These are phyloP conservation scores for Antennarius striatus DNA, from an alignment of 2,113 vertebrate species.

Conservation along the genomic window DNA sequence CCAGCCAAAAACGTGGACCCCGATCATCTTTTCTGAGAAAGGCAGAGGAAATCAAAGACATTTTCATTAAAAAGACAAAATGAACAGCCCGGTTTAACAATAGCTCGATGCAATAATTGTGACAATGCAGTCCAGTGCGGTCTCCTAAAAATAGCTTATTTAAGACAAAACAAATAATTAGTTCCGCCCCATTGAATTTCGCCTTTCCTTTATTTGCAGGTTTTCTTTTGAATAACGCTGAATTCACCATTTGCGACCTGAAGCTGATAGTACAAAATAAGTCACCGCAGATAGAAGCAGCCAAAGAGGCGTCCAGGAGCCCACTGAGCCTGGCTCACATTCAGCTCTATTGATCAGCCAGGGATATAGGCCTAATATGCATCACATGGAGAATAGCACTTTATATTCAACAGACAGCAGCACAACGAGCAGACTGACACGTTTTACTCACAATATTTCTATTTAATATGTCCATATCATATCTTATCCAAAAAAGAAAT, in stretches of 20 bases:
- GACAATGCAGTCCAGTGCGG: slow-evolving; percentile 13
- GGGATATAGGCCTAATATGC: slow-evolving; percentile 46
- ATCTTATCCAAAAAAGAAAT: slow-evolving; percentile 9
- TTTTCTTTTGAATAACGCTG: slow-evolving; percentile 22
- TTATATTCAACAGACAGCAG: slow-evolving; percentile 24
- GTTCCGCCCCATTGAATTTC: slow-evolving; percentile 32
- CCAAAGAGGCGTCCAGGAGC: slow-evolving; percentile 41
- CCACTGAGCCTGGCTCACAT: slow-evolving; percentile 43
- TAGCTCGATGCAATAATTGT: slow-evolving; percentile 27
- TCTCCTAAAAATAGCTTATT: not conserved
- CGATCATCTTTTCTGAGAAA: slow-evolving; percentile 82
- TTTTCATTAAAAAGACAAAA: slow-evolving; percentile 27
- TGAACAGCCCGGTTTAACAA: slow-evolving; percentile 5
- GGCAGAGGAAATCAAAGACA: slow-evolving; percentile 43
- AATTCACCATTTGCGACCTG: slow-evolving; percentile 16
- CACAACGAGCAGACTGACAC: slow-evolving; percentile 20
- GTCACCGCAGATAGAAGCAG: slow-evolving; percentile 32
- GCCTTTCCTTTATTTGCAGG: slow-evolving; percentile 12
- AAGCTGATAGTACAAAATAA: slow-evolving; percentile 34
- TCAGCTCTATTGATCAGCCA: slow-evolving; percentile 64
- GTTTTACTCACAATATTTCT: not conserved
- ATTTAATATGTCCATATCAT: slow-evolving; percentile 7
- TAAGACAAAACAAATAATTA: slow-evolving; percentile 42
- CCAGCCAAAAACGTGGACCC: slow-evolving; percentile 73
- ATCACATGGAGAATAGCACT: slow-evolving; percentile 46